phyloP scores from a whole-genome alignment of 2,888 invertebrate species.

The Dexiosoma caninum region DNA sequence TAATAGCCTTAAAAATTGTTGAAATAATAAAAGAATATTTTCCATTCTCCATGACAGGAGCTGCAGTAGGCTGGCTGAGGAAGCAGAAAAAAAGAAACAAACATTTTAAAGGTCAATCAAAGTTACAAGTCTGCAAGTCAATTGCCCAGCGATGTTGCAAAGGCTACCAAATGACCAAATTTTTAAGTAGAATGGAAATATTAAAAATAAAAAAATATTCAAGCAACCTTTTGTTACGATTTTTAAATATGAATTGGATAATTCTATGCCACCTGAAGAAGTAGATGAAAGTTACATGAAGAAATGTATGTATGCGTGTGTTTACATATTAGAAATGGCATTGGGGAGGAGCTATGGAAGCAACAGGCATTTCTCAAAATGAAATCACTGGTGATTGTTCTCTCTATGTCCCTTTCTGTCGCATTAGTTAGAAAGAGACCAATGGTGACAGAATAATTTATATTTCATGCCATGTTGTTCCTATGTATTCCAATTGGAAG shows the following conservation, averaged over 20 bases:
- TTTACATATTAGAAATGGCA: slow-evolving; percentile 38
- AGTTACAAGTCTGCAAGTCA: slow-evolving; percentile 9
- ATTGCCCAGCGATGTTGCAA: background rate
- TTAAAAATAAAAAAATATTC: background rate
- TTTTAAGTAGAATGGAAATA: background rate
- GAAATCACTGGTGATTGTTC: no score
- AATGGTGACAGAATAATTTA: slow-evolving; percentile 18
- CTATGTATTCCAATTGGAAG: slow-evolving; percentile 56
- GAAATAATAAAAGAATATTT: no score
- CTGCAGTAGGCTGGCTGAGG: no score
- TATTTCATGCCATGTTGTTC: slow-evolving; percentile 38
- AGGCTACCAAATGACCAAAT: slow-evolving; percentile 9
- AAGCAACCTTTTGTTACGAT: background rate
- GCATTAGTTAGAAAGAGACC: slow-evolving; percentile 31
- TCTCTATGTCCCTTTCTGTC: no score
- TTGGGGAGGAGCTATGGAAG: slow-evolving; percentile 49
- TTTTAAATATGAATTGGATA: background rate
- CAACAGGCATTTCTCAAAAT: slow-evolving; percentile 48
- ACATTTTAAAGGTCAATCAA: slow-evolving; percentile 2
- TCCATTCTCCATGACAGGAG: no score
- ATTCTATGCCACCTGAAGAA: background rate
- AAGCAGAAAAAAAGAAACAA: background rate
- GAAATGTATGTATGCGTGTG: background rate
- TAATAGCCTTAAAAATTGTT: no score
- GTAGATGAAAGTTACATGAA: background rate